Conservation (phyloP, 2,113 vertebrate genomes). For the Hiodon tergisus region DNA sequence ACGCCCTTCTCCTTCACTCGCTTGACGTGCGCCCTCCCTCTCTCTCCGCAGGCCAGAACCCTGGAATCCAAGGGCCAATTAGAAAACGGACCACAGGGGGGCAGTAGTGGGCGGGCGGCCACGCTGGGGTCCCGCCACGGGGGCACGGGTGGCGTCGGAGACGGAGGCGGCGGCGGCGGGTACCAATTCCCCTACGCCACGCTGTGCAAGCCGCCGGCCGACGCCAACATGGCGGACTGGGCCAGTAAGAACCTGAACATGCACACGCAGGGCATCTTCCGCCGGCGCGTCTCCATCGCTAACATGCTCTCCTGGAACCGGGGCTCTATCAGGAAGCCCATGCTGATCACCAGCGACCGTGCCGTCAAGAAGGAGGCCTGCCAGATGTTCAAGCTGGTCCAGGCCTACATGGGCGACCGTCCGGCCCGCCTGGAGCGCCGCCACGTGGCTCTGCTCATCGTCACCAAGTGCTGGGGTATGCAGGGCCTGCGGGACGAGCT, state of each 20-base stretch:
- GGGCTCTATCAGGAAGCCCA: slow-evolving; percentile 70
- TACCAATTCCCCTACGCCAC: slow-evolving; percentile 61
- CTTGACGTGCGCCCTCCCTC: not conserved
- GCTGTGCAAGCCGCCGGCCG: slow-evolving; percentile 62
- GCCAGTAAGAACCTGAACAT: slow-evolving; percentile 74
- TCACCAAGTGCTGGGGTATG: slow-evolving; percentile 70
- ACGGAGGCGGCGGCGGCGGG: not conserved
- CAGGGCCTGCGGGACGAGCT: slow-evolving; percentile 70
- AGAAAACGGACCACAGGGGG: slow-evolving; percentile 31
- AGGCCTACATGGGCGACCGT: slow-evolving; percentile 75
- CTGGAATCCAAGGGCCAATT: slow-evolving; percentile 44
- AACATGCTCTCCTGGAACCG: slow-evolving; percentile 76
- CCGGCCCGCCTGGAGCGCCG: slow-evolving; percentile 60
- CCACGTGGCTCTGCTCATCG: slow-evolving; percentile 53
- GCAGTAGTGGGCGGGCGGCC: not conserved
- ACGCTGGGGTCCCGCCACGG: slow-evolving; percentile 14
- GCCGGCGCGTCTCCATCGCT: slow-evolving; percentile 66
- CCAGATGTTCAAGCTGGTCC: slow-evolving; percentile 74
- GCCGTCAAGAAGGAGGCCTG: slow-evolving; percentile 69
- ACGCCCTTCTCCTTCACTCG: not conserved
- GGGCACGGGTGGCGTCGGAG: slow-evolving; percentile 5
- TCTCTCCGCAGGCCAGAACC: slow-evolving; percentile 17
- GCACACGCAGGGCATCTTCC: slow-evolving; percentile 73
- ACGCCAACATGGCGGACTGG: slow-evolving; percentile 71
- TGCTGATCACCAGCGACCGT: slow-evolving; percentile 70